Conservation (phyloP, 2,888 invertebrate species). For the Colostygia pectinataria region DNA sequence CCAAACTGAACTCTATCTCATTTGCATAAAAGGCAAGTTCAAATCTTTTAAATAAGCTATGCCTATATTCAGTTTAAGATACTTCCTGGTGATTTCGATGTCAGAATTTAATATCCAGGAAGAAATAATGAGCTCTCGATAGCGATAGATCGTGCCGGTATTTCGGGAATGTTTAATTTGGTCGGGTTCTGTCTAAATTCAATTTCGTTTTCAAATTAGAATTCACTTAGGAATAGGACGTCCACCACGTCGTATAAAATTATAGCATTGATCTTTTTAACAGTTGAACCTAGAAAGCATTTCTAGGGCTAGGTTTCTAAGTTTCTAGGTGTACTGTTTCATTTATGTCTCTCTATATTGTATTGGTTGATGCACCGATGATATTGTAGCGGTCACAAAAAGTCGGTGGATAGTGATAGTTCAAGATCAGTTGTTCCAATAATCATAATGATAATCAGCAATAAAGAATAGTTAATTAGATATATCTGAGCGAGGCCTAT, state of each 20-base stretch:
- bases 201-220: slow-evolving; percentile 15
- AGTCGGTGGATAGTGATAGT: too few relatives aligned
- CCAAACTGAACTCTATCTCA: slow-evolving; percentile 9
- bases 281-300: background rate
- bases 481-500: too few relatives aligned
- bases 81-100: slow-evolving; percentile 10
- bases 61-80: background rate
- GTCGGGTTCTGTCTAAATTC: slow-evolving; percentile 11
- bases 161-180: slow-evolving; percentile 21
- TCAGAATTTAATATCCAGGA: slow-evolving; percentile 24
- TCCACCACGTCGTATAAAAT: background rate
- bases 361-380: too few relatives aligned
- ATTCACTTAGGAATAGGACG: slow-evolving; percentile 1
- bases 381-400: too few relatives aligned
- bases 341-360: too few relatives aligned
- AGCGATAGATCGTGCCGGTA: slow-evolving; percentile 18
- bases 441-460: too few relatives aligned
- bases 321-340: too few relatives aligned
- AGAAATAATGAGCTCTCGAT: slow-evolving; percentile 20
- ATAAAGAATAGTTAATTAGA: too few relatives aligned
- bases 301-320: too few relatives aligned
- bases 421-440: too few relatives aligned
- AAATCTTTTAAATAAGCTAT: background rate
- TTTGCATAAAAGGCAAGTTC: slow-evolving; percentile 7
- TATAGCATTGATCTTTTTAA: background rate